phyloP scores from a whole-genome alignment of 2,113 vertebrate species.

The Dicaeum eximium region DNA sequence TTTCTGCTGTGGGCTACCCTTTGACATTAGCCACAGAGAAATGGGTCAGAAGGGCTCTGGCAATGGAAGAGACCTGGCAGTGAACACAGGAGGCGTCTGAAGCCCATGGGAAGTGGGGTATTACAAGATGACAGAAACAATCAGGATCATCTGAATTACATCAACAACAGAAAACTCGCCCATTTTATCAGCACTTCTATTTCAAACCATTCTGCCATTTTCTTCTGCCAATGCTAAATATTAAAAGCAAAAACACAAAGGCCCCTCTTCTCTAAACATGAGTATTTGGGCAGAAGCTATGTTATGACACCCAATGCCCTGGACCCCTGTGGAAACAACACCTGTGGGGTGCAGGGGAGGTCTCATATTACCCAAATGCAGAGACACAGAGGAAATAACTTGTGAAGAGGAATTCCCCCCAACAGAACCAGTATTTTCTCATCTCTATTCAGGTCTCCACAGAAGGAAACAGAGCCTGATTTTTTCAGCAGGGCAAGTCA shows the following conservation, averaged over 20 bases:
- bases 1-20: not conserved
- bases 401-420: not conserved
- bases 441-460: not conserved
- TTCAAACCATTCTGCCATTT: not conserved
- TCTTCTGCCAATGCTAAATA: not conserved
- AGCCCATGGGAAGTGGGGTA: fast-evolving
- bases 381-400: not conserved
- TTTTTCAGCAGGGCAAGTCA: not conserved
- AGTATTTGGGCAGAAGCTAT: not conserved
- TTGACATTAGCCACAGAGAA: not conserved
- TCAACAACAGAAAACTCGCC: not conserved
- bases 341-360: fast-evolving
- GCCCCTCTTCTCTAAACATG: not conserved
- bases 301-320: not conserved
- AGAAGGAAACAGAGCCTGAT: not conserved
- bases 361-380: fast-evolving
- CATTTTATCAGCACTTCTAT: not conserved
- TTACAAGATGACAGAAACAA: not conserved
- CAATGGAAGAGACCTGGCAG: not conserved
- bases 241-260: not conserved
- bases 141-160: not conserved
- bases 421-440: not conserved
- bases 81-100: not conserved
- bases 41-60: not conserved
- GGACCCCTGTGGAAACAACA: not conserved